These are phyloP conservation scores for Drosophila monieri DNA, from an alignment of 2,888 invertebrate species.

Conservation along the genomic window DNA sequence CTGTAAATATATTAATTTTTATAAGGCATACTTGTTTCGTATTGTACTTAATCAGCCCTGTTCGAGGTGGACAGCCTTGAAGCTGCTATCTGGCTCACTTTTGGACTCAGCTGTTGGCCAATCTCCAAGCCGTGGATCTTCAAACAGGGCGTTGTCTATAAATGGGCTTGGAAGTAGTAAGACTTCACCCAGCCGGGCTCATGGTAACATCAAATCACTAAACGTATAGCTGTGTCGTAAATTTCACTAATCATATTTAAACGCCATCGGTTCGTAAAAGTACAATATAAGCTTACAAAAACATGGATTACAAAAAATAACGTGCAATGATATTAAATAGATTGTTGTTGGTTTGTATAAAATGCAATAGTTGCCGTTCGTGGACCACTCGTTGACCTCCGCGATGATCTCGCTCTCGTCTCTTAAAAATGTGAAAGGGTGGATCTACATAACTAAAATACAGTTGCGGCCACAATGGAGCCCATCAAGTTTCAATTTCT, in stretches of 20 bases:
- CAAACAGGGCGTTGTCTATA: neutral
- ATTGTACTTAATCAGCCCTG: slow-evolving; percentile 45
- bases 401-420: neutral
- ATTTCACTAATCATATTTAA: slow-evolving; percentile 25
- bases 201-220: slow-evolving; percentile 18
- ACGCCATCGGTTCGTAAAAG: slow-evolving; percentile 8
- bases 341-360: slow-evolving; percentile 12
- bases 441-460: slow-evolving; percentile 3
- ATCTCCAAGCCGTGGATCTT: neutral
- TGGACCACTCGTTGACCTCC: slow-evolving; percentile 5
- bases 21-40: slow-evolving; percentile 42
- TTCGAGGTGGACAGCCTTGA: neutral
- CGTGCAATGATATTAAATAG: slow-evolving; percentile 10
- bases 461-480: slow-evolving; percentile 5
- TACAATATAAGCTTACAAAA: slow-evolving; percentile 14
- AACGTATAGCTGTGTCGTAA: slow-evolving; percentile 18
- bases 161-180: slow-evolving; percentile 33
- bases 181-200: slow-evolving; percentile 4
- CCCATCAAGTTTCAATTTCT: neutral
- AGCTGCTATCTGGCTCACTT: neutral
- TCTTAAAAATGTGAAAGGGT: slow-evolving; percentile 1
- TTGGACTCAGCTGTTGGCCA: neutral
- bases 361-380: slow-evolving; percentile 25
- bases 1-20: slow-evolving; percentile 26
- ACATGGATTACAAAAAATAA: slow-evolving; percentile 21